A percentile compares a stretch with the other conserved stretches of the same genome.
Conservation (phyloP, 2,888 invertebrate species). For the Corbicula japonica region DNA sequence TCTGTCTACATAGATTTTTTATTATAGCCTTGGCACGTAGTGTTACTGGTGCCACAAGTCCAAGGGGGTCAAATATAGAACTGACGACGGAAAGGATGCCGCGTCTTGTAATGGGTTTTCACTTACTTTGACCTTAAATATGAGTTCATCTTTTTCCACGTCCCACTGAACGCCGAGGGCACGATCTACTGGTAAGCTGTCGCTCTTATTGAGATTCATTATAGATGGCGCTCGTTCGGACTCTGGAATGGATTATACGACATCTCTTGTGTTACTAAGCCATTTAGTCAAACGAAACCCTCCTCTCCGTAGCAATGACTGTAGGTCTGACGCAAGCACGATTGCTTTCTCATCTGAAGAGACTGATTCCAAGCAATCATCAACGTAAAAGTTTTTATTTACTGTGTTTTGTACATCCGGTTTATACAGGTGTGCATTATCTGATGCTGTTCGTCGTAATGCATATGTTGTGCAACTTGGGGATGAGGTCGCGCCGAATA, state of each 20-base stretch:
- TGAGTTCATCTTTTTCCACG: constrained; percentile 45
- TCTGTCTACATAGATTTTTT: constrained; percentile 53
- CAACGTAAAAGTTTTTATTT: constrained; percentile 50
- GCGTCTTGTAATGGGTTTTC: constrained; percentile 54
- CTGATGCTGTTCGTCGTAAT: constrained; percentile 17
- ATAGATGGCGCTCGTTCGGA: constrained; percentile 41
- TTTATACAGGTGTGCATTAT: constrained; percentile 15
- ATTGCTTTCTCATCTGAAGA: constrained; percentile 17
- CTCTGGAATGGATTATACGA: constrained; percentile 55
- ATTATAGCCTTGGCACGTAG: constrained; percentile 56
- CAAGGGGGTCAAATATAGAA: constrained; percentile 66
- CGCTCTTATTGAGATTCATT: constrained; percentile 2
- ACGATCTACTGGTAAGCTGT: constrained; percentile 30
- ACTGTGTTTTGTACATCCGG: constrained; percentile 41
- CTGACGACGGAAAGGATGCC: constrained; percentile 58
- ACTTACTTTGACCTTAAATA: constrained; percentile 45
- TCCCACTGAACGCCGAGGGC: constrained; percentile 61
- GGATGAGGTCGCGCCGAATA: constrained; percentile 43
- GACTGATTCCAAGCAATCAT: constrained; percentile 55
- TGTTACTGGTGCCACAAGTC: constrained; percentile 56
- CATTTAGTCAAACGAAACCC: constrained; percentile 63
- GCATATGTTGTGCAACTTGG: constrained; percentile 55
- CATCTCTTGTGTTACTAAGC: constrained; percentile 50
- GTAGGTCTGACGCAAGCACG: constrained; percentile 21
- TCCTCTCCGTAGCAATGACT: constrained; percentile 38